These are phyloP conservation scores for Lapara coniferarum DNA, from an alignment of 2,888 invertebrate species.

Conservation along the genomic window DNA sequence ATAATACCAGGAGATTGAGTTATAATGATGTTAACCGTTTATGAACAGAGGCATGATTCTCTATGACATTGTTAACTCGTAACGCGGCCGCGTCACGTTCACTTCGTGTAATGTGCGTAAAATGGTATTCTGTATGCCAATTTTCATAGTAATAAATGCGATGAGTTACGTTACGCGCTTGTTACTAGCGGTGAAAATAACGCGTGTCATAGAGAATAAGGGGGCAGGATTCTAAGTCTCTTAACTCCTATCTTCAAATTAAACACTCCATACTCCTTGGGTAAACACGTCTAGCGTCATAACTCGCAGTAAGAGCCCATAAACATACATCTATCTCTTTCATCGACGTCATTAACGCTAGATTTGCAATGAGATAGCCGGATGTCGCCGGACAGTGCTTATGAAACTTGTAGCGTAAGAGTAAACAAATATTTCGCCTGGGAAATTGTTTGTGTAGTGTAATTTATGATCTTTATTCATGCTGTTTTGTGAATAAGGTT, in stretches of 20 bases:
- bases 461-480: background rate
- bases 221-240: too few relatives aligned
- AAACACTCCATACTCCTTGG: background rate
- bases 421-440: constrained; percentile 29
- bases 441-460: background rate
- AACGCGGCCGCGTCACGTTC: too few relatives aligned
- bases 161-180: too few relatives aligned
- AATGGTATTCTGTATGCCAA: too few relatives aligned
- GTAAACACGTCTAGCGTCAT: background rate
- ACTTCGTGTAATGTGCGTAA: too few relatives aligned
- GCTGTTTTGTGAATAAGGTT: too few relatives aligned
- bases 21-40: background rate
- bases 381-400: constrained; percentile 48
- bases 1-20: background rate
- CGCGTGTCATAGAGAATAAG: too few relatives aligned
- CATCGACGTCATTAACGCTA: constrained; percentile 49
- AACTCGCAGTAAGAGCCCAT: constrained; percentile 24
- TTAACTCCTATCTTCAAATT: background rate
- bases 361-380: constrained; percentile 53
- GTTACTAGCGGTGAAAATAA: too few relatives aligned
- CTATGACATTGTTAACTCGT: too few relatives aligned
- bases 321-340: constrained; percentile 43
- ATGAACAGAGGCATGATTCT: too few relatives aligned
- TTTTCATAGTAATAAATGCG: too few relatives aligned
- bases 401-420: constrained; percentile 29